Evolutionary conservation across 2,888 invertebrate species (phyloP).

Genomic region (Stenchaetothrips biformis): DNA sequence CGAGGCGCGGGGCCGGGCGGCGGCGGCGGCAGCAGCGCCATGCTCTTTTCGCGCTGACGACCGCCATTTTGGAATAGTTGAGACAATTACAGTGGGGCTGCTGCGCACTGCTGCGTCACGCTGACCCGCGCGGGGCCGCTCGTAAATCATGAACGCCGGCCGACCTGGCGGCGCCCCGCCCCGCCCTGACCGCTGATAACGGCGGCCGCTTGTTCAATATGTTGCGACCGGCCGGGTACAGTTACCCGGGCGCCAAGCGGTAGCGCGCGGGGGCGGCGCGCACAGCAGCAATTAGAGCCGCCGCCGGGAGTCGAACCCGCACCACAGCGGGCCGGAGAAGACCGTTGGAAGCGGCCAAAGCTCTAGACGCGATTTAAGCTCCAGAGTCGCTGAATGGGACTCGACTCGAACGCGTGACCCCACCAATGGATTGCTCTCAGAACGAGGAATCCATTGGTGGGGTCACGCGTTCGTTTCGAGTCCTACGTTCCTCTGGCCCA

Average conservation of each 20-base stretch:
- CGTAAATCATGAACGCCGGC: neutral
- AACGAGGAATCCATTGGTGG: too few species aligned
- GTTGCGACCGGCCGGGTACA: neutral
- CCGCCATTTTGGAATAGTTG: slow-evolving; percentile 23
- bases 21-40: neutral
- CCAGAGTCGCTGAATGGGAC: too few species aligned
- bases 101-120: neutral
- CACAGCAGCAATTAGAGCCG: too few species aligned
- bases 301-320: too few species aligned
- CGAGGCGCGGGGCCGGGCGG: neutral
- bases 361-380: too few species aligned
- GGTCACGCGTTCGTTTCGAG: too few species aligned
- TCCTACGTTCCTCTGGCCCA: too few species aligned
- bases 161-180: neutral
- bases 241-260: neutral
- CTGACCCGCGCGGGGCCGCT: neutral
- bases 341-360: too few species aligned
- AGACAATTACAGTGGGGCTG: slow-evolving; percentile 2
- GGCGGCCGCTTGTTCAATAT: neutral
- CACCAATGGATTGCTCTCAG: too few species aligned
- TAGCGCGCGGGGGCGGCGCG: neutral
- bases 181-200: neutral
- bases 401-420: too few species aligned
- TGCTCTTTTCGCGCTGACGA: neutral
- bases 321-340: too few species aligned